Base-by-base conservation (phyloP, 2,888 invertebrate species). In the Blera fallax region DNA sequence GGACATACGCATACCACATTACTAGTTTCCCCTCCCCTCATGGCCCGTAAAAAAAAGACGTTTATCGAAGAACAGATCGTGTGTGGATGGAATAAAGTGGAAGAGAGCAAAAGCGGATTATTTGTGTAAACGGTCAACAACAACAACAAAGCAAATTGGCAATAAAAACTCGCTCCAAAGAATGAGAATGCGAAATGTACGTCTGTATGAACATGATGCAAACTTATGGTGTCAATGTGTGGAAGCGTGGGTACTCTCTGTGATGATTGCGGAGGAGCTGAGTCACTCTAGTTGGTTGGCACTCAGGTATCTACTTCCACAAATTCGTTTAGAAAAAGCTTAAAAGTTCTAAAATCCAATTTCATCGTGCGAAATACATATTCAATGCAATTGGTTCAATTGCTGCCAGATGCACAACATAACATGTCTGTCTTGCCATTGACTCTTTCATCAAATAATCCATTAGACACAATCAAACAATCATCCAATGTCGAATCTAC, bases 51-150 rank as follows among this genome's bases (percentile, higher is more conserved):
- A 58, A 67, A n/a, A 78, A 62, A 24, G 43, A 52, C 18, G 64
- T 64, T 79, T 74, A 52, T 70, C 70, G 58, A 70, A 79, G 56
- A n/a, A 52, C 64, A 64, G 56, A 69, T 69, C 72, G 52, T 69
- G 62, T 69, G 24, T 60, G 34, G 52, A 37, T 60, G 34, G 52
- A 37, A 58, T 56, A 60, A 58, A 69, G 34, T 58, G 29, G 74
- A 73, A 73, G 62, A 84, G 84, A 79, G 74, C 52, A 58, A 58
- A 83, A 79, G 74, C 74, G 29, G 69, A 79, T 74, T 65, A 76
- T 58, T 70, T 79, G 64, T 74, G 40, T 73, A 50, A 69, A 50
- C 34, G 62, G 52, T 67, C 37, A 62, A 8, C 45, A 70, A 29
- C 50, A 58, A 76, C 56, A 76, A 54, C 14, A 69, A 60, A 29